These are phyloP conservation scores for Austrolebias charrua DNA, from an alignment of 2,797 vertebrate species.

Conservation along the genomic window DNA sequence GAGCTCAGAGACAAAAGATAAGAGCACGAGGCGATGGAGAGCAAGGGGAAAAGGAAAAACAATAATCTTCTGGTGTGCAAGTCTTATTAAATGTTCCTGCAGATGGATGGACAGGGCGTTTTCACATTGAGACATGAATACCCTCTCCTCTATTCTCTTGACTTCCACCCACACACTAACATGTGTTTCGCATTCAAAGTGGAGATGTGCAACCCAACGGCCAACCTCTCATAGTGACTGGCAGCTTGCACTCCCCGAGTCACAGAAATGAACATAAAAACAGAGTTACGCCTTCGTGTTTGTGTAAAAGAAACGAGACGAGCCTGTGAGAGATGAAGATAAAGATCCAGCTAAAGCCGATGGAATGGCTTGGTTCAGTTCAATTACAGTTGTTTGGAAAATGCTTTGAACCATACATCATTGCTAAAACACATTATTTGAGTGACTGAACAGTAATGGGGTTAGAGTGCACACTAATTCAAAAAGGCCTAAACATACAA, in stretches of 20 bases:
- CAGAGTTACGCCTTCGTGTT: conserved; percentile 17
- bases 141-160: conserved; percentile 81
- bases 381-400: neutral
- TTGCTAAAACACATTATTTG: neutral
- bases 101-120: conserved; percentile 83
- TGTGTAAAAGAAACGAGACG: conserved; percentile 18
- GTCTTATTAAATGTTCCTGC: conserved; percentile 80
- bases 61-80: conserved; percentile 60
- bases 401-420: neutral
- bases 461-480: no score
- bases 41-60: conserved; percentile 58
- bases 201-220: conserved; percentile 80
- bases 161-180: conserved; percentile 82
- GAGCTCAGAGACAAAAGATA: conserved; percentile 64
- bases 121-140: conserved; percentile 84
- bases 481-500: neutral
- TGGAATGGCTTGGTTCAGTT: neutral
- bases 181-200: conserved; percentile 83
- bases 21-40: conserved; percentile 28
- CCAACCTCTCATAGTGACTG: conserved; percentile 71
- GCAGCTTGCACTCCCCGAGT: conserved; percentile 50
- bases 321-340: conserved; percentile 9
- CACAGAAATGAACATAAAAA: conserved; percentile 50
- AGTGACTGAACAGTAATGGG: neutral
- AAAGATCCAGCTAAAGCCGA: neutral